phyloP scores from a whole-genome alignment of 2,888 invertebrate species.

The Chelonus formosanus region DNA sequence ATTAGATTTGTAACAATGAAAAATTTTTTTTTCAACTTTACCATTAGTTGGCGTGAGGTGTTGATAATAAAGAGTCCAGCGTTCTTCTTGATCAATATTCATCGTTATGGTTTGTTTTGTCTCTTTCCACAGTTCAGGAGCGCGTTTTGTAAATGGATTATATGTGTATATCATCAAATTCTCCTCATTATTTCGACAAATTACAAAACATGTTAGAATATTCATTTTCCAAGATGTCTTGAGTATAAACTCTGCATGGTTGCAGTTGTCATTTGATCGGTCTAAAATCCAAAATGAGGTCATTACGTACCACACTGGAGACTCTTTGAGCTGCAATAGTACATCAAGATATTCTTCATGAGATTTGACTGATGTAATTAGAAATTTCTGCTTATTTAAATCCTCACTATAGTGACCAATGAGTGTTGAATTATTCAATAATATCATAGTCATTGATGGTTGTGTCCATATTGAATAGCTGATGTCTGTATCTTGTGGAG shows the following conservation, averaged over 20 bases:
- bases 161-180: slow-evolving; percentile 1
- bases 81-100: neutral
- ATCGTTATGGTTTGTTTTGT: slow-evolving; percentile 13
- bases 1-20: too few relatives aligned
- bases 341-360: neutral
- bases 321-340: neutral
- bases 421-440: too few relatives aligned
- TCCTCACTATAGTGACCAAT: too few relatives aligned
- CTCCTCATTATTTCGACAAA: neutral
- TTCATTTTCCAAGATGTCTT: slow-evolving; percentile 7
- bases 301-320: neutral
- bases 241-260: neutral
- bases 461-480: too few relatives aligned
- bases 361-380: neutral
- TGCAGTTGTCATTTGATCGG: neutral
- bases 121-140: neutral
- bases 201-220: neutral
- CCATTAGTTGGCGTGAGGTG: neutral
- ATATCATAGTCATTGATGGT: too few relatives aligned
- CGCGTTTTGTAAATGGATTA: slow-evolving; percentile 12
- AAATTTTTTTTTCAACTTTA: too few relatives aligned
- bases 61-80: slow-evolving; percentile 3
- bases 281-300: neutral
- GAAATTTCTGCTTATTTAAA: too few relatives aligned
- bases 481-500: too few relatives aligned